phyloP scores from a whole-genome alignment of 2,888 invertebrate genomes.

The Phymatocera aterrima region DNA sequence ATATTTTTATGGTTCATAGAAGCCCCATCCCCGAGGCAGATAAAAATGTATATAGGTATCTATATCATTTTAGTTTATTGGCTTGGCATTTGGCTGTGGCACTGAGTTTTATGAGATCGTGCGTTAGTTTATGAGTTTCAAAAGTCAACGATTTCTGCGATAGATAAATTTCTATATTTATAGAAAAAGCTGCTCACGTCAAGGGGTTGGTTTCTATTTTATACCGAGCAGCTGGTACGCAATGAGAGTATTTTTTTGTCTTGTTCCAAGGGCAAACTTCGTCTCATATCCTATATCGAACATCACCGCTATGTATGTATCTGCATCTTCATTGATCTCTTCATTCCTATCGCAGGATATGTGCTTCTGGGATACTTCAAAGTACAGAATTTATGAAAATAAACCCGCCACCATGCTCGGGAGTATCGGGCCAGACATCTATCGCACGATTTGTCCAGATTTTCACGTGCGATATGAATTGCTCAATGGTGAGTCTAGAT shows the following conservation, averaged over 20 bases:
- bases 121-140: slow-evolving; percentile 25
- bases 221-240: not conserved
- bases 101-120: slow-evolving; percentile 27
- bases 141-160: slow-evolving; percentile 19
- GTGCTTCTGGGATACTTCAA: slow-evolving; percentile 69
- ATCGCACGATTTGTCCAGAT: slow-evolving; percentile 75
- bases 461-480: slow-evolving; percentile 75
- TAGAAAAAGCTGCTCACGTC: not conserved
- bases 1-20: slow-evolving; percentile 12
- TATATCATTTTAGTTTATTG: slow-evolving; percentile 33
- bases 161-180: slow-evolving; percentile 17
- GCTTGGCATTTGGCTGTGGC: slow-evolving; percentile 35
- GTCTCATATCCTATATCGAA: not conserved
- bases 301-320: not conserved
- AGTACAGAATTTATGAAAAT: slow-evolving; percentile 70
- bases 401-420: slow-evolving; percentile 71
- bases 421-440: slow-evolving; percentile 72
- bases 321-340: not conserved
- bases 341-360: slow-evolving; percentile 62
- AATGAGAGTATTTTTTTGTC: not conserved
- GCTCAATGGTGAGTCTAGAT: slow-evolving; percentile 70
- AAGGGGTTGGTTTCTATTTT: not conserved
- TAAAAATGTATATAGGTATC: slow-evolving; percentile 8
- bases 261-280: not conserved
- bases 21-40: not conserved